phyloP scores from a whole-genome alignment of 2,888 invertebrate genomes.

The Drosophila yooni region DNA sequence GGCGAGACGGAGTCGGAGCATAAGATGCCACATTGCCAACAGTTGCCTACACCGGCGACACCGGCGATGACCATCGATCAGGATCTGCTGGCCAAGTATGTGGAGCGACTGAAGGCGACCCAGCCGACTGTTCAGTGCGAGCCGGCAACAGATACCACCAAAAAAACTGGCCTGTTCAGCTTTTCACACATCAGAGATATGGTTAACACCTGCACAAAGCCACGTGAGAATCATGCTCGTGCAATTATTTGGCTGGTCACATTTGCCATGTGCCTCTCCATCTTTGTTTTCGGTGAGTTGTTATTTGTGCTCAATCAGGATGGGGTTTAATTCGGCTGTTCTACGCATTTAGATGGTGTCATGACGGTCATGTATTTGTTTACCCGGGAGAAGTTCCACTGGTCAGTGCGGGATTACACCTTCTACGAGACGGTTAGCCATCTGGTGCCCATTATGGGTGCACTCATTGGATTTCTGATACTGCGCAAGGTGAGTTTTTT shows the following conservation, averaged over 20 bases:
- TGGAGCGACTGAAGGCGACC: conserved; percentile 49
- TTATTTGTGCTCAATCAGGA: background rate
- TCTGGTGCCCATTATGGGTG: conserved; percentile 87
- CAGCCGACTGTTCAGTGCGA: conserved; percentile 29
- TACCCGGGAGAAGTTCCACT: conserved; percentile 88
- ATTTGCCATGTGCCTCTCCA: conserved; percentile 76
- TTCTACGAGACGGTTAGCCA: conserved; percentile 87
- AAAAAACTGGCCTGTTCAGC: conserved; percentile 74
- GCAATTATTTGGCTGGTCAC: conserved; percentile 83
- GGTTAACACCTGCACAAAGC: conserved; percentile 81
- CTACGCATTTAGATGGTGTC: conserved; percentile 70
- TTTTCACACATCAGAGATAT: conserved; percentile 80
- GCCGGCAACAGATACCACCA: conserved; percentile 5
- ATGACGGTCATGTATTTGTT: conserved; percentile 87
- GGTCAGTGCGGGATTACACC: conserved; percentile 88
- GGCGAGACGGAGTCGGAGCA: conserved; percentile 10
- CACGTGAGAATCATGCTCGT: conserved; percentile 81
- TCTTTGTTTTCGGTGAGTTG: conserved; percentile 82
- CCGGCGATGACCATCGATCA: conserved; percentile 50
- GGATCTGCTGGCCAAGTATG: conserved; percentile 67
- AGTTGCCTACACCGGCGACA: conserved; percentile 59
- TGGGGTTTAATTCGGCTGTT: background rate
- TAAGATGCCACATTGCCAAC: conserved; percentile 1
- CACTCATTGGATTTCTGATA: conserved; percentile 87
- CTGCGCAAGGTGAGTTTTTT: conserved; percentile 85